A percentile compares a stretch with the other conserved stretches of the same genome.
Conservation (phyloP, 2,797 vertebrate genomes). For the Cirrhinus mrigala region DNA sequence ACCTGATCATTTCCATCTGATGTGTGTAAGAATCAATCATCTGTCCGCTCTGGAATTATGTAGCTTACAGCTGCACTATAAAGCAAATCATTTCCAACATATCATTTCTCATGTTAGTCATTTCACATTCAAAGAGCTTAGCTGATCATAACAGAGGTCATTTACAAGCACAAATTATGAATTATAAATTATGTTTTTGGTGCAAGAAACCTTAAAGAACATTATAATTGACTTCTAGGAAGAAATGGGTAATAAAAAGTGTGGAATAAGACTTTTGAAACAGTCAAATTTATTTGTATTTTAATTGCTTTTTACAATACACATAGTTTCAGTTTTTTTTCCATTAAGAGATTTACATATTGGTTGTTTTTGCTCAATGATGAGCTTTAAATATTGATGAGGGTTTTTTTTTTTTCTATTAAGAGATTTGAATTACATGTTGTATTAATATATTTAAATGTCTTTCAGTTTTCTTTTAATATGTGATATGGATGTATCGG, state of each 20-base stretch:
- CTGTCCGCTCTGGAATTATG: not conserved
- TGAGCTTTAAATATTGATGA: not conserved
- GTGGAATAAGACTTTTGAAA: not conserved
- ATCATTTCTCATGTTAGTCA: not conserved
- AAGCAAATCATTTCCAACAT: not conserved
- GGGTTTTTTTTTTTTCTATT: too few species aligned
- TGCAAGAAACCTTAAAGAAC: not conserved
- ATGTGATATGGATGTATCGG: too few species aligned
- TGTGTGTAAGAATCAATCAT: constrained; percentile 9
- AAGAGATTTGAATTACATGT: too few species aligned
- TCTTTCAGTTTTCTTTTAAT: not conserved
- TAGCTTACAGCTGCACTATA: not conserved
- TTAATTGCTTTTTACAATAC: not conserved
- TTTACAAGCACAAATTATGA: not conserved
- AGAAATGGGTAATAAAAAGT: not conserved
- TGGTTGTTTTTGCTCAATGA: not conserved
- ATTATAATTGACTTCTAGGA: not conserved
- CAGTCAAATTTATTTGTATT: not conserved
- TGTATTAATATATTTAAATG: not conserved
- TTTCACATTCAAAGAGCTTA: not conserved
- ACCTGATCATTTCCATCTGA: constrained; percentile 27
- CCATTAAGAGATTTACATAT: not conserved
- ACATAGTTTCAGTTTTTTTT: not conserved
- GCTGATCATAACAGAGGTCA: not conserved
- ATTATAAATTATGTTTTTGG: too few species aligned